Conservation (phyloP, 2,797 vertebrate species). For the Geotrypetes seraphini region DNA sequence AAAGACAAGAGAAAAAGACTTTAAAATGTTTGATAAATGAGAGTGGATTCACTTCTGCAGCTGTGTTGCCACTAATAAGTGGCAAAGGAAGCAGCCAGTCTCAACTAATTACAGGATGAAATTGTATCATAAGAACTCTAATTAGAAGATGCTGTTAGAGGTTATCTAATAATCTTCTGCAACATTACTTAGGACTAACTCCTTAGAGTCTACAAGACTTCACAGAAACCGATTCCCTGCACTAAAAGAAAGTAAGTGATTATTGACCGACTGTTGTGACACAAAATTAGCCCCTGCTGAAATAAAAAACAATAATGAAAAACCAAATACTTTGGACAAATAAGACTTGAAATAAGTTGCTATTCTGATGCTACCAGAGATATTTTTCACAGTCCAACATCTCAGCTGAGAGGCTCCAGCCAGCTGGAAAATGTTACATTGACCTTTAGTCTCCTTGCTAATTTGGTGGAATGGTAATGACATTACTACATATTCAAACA, state of each 20-base stretch:
- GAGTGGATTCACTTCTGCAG: conserved; percentile 81
- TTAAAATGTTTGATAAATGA: conserved; percentile 75
- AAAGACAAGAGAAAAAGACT: conserved; percentile 44
- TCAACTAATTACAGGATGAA: conserved; percentile 97
- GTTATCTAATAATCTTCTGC: conserved; percentile 94
- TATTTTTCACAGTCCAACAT: conserved; percentile 61
- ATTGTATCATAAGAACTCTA: conserved; percentile 98
- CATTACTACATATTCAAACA: conserved; percentile 95
- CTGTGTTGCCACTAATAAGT: conserved; percentile 94
- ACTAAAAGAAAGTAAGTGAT: conserved; percentile 35
- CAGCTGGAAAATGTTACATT: conserved; percentile 89
- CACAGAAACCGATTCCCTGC: conserved; percentile 36
- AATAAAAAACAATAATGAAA: conserved; percentile 22
- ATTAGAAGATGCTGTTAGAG: conserved; percentile 94
- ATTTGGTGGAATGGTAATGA: conserved; percentile 96
- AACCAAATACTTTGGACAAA: conserved; percentile 21
- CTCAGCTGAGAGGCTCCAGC: conserved; percentile 86
- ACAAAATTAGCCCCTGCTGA: conserved; percentile 27
- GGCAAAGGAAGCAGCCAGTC: conserved; percentile 89
- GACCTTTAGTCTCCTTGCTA: conserved; percentile 91
- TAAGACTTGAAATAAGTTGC: conserved; percentile 46
- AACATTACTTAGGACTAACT: conserved; percentile 76
- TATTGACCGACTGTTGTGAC: conserved; percentile 35
- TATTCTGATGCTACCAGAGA: conserved; percentile 53
- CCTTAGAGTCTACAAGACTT: conserved; percentile 55